Percentiles rank a stretch among this genome's conserved stretches.
phyloP scores from a whole-genome alignment of 2,113 vertebrate species.

The Gymnorhina tibicen region DNA sequence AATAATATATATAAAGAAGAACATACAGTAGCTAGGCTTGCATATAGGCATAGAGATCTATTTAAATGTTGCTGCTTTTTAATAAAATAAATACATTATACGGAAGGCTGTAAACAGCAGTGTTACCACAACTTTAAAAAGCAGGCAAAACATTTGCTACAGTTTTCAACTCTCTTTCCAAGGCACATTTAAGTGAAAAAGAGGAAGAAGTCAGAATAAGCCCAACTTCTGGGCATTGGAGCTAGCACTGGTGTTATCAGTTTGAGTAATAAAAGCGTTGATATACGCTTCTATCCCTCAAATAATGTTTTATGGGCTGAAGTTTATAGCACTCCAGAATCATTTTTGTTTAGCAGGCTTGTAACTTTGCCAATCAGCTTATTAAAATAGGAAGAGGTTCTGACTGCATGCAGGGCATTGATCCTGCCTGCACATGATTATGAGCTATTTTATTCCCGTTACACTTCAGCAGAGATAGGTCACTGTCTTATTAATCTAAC shows the following conservation, averaged over 20 bases:
- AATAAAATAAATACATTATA: neutral
- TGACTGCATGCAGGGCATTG: conserved; percentile 57
- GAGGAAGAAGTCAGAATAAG: conserved; percentile 14
- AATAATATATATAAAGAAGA: neutral
- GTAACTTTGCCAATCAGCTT: conserved; percentile 69
- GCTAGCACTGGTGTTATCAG: neutral
- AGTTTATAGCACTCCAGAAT: conserved; percentile 39
- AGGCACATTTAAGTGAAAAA: neutral
- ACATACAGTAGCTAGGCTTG: neutral
- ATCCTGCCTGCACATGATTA: conserved; percentile 59
- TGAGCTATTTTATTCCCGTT: conserved; percentile 68
- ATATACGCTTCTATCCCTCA: conserved; percentile 35
- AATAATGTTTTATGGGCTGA: conserved; percentile 45
- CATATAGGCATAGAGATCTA: neutral
- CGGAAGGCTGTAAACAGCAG: neutral
- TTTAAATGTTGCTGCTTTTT: neutral
- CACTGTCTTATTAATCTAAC: conserved; percentile 63
- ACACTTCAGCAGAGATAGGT: conserved; percentile 59
- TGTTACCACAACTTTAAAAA: neutral
- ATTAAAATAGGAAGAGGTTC: conserved; percentile 64
- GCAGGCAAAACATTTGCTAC: neutral
- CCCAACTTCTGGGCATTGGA: neutral
- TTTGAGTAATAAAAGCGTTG: conserved; percentile 32
- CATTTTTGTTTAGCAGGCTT: conserved; percentile 56
- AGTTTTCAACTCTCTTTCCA: neutral